Evolutionary conservation across 1,140 invertebrate genomes (phyloP), one percentile per base, ranked within the genome.

Genomic region (Melitaea cinxia): DNA sequence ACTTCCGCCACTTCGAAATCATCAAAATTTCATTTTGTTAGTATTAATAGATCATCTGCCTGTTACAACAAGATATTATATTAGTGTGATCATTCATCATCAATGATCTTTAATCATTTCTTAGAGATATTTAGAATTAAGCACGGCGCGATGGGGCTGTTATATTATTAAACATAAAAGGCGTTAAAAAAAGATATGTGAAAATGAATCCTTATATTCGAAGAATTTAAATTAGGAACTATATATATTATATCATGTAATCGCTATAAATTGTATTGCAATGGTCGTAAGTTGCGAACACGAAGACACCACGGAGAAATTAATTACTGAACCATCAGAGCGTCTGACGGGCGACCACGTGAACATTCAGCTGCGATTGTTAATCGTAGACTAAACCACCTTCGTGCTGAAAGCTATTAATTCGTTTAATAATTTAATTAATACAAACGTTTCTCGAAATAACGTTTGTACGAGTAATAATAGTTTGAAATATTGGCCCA

Each of bases 251-350:
- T n/a, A n/a, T n/a, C n/a, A n/a, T 9, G 9, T 28, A 33, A 14
- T 17, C 6, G 52, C 9, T 35, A 12, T 23, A 37, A 55, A 55
- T 42, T 14, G 21, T 24, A 28, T 23, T 42, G 54, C 30, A 55
- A 55, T 2, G 6, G 2, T 26, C 24, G 12, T 42, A 56, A 26
- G 19, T 17, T 56, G n/a, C 23, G 17, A 45, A 56, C 21, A 45
- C 35, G 21, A 47, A 15, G 5, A 42, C 17, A 33, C 33, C 21
- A 23, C 4, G 37, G 54, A 56, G 30, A 56, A 39, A 56, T 56
- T 56, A 56, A 56, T 56, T 56, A 39, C 35, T 39, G 21, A 56
- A 37, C 37, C 21, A 56, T 24, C 15, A 7, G 23, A 56, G 23
- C 28, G 50, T 39, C 54, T 56, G 54, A 54, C 17, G 42, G 21